Evolutionary conservation across 2,797 vertebrate species (phyloP).

Genomic region (Kryptolebias ocellatus): DNA sequence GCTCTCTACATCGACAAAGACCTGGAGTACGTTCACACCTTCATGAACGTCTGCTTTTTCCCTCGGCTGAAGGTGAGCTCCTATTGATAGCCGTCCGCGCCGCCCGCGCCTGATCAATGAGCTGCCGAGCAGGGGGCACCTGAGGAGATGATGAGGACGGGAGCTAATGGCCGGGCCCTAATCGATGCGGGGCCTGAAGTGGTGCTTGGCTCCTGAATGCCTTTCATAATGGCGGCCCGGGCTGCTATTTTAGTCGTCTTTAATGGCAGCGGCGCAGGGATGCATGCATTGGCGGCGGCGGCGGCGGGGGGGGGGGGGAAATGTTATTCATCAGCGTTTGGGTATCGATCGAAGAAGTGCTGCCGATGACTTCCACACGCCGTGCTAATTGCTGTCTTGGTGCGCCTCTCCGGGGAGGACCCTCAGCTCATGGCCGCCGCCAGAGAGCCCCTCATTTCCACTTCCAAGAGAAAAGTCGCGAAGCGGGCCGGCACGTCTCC

Average conservation of each 20-base stretch:
- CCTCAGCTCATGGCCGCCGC: slow-evolving; percentile 64
- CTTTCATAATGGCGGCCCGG: slow-evolving; percentile 18
- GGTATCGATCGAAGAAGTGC: slow-evolving; percentile 49
- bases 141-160: slow-evolving; percentile 16
- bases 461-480: slow-evolving; percentile 77
- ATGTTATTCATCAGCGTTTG: slow-evolving; percentile 30
- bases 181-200: slow-evolving; percentile 56
- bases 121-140: slow-evolving; percentile 37
- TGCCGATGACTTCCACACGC: slow-evolving; percentile 43
- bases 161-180: slow-evolving; percentile 61
- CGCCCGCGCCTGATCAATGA: slow-evolving; percentile 58
- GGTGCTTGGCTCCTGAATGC: slow-evolving; percentile 51
- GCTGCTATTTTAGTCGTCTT: slow-evolving; percentile 60
- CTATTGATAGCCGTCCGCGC: slow-evolving; percentile 33
- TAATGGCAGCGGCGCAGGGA: slow-evolving; percentile 31
- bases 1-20: slow-evolving; percentile 98
- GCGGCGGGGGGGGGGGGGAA: background rate
- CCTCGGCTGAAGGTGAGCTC: slow-evolving; percentile 94
- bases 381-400: slow-evolving; percentile 81
- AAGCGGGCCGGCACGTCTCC: slow-evolving; percentile 61
- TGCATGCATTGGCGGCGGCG: slow-evolving; percentile 28
- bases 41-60: slow-evolving; percentile 99
- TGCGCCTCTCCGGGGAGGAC: slow-evolving; percentile 74
- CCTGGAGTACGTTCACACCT: slow-evolving; percentile 95
- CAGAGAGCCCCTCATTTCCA: slow-evolving; percentile 79